phyloP scores from a whole-genome alignment of 2,113 vertebrate genomes.

The Pseudopodoces humilis region DNA sequence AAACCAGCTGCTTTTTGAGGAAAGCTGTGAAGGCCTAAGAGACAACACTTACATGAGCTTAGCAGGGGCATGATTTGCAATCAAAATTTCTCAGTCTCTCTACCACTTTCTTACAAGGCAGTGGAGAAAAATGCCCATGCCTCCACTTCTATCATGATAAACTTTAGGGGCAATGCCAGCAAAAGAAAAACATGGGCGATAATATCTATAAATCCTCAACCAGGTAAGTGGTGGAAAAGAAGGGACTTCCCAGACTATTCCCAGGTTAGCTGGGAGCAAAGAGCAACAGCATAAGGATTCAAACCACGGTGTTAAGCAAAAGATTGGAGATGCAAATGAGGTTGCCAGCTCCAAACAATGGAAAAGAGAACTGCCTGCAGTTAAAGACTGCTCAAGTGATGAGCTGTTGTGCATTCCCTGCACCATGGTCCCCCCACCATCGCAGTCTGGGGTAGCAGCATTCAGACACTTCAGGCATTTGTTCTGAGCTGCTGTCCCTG shows the following conservation, averaged over 20 bases:
- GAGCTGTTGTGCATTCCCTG: background rate
- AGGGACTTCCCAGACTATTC: background rate
- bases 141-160: background rate
- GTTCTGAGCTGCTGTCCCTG: background rate
- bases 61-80: background rate
- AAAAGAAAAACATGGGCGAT: background rate
- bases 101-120: background rate
- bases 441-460: fast-evolving
- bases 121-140: background rate
- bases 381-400: background rate
- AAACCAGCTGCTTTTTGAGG: background rate
- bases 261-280: background rate
- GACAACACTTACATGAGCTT: background rate
- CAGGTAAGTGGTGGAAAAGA: background rate
- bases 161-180: background rate
- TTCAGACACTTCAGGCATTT: background rate
- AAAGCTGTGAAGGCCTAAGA: background rate
- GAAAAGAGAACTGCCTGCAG: background rate
- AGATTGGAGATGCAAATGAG: background rate
- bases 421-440: fast-evolving
- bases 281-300: background rate
- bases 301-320: background rate
- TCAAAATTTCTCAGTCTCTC: background rate
- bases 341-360: background rate
- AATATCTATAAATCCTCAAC: background rate